A percentile compares a stretch with the other conserved stretches of the same genome.
Conservation (phyloP, 2,113 vertebrate species). For the Entosphenus tridentatus region DNA sequence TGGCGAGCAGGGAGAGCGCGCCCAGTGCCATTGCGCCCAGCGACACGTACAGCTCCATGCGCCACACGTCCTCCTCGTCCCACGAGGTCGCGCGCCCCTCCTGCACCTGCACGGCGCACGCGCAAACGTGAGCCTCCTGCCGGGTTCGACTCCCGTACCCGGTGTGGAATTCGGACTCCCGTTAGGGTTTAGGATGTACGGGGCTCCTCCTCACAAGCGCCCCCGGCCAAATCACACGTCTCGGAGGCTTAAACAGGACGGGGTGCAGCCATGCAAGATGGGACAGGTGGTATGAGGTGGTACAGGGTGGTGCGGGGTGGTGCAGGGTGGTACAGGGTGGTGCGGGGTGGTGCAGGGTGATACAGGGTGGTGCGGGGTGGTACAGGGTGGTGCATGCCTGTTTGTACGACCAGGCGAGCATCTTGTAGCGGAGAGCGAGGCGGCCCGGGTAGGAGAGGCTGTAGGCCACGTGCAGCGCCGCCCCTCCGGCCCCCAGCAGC, state of each 20-base stretch:
- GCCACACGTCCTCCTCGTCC: constrained; percentile 66
- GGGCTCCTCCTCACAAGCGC: neutral
- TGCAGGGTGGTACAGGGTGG: too few relatives aligned
- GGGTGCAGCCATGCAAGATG: constrained; percentile 4
- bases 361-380: too few relatives aligned
- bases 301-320: too few relatives aligned
- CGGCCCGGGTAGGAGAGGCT: constrained; percentile 56
- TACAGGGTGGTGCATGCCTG: constrained; percentile 27
- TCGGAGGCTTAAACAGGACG: neutral
- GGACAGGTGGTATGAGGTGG: neutral
- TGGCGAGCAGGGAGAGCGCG: constrained; percentile 51
- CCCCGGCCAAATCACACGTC: neutral
- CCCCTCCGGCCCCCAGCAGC: constrained; percentile 58
- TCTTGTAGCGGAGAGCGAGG: constrained; percentile 31
- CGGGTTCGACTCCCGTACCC: neutral
- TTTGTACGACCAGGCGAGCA: constrained; percentile 32
- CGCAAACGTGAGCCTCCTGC: neutral
- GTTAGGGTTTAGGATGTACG: neutral
- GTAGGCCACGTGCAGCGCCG: constrained; percentile 41
- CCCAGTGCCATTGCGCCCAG: constrained; percentile 67
- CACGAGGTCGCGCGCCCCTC: constrained; percentile 30
- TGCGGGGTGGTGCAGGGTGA: too few relatives aligned
- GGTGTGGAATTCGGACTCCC: neutral
- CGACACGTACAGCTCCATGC: constrained; percentile 76
- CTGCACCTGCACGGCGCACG: constrained; percentile 24